Base-by-base conservation (phyloP, 30 jellyfish, hydroid and myxozoan species). In the Chrysaora quinquecirrha region DNA sequence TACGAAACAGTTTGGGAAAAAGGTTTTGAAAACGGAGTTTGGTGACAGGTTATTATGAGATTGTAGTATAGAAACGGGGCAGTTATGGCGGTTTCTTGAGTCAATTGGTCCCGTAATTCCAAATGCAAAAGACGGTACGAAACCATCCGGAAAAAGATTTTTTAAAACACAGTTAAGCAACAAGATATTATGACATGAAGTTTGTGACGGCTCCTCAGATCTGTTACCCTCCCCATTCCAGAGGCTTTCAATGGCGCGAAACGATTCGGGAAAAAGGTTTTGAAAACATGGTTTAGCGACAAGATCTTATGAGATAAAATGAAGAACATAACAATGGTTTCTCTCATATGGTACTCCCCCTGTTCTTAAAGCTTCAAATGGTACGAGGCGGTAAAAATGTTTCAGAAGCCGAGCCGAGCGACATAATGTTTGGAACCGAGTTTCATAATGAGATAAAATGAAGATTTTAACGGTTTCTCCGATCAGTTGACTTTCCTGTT, bases 241-340 rank as follows among this genome's bases (percentile, higher is more conserved):
- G 43, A 33, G 27, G 95, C 82, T 24, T 70, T 93, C 71, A 38
- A 69, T 11, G 98, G 87, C 48, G 34, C 89, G 29, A 93, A 93
- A 65, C 91, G 68, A 78, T 93, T 83, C 61, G 98, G 98, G n/a
- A 76, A 81, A 49, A 82, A 75, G 56, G 87, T 86, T 34, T 34
- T 93, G 66, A 67, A 60, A 34, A 93, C 98, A 21, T 94, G 87
- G 18, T 78, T 93, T 83, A 97, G 98, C 4, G 98, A 93, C 66
- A 68, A 96, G 75, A 85, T 91, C 22, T 10, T 66, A 29, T 79
- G 73, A n/a, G n/a, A n/a, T n/a, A n/a, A n/a, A n/a, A n/a, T n/a
- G n/a, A n/a, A n/a, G n/a, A n/a, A n/a, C n/a, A n/a, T n/a, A n/a
- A n/a, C n/a, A n/a, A n/a, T n/a, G n/a, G n/a, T n/a, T n/a, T n/a